Percentiles rank a stretch among this genome's conserved stretches.
These are phyloP conservation scores for Epinephelus malabaricus DNA, from an alignment of 2,797 vertebrate genomes.

Conservation along the genomic window DNA sequence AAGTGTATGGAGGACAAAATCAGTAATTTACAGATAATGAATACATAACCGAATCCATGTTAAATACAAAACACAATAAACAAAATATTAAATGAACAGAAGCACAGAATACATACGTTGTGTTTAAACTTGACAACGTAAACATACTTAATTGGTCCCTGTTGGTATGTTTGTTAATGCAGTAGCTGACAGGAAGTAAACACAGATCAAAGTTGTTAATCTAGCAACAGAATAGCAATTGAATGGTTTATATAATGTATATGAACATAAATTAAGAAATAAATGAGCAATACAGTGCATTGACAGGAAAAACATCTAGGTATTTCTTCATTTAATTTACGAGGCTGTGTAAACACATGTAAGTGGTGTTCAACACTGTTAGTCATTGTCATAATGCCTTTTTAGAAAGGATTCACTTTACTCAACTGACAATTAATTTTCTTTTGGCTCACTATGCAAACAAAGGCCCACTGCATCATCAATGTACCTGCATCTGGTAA, in stretches of 20 bases:
- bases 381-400: slow-evolving; percentile 9
- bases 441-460: slow-evolving; percentile 34
- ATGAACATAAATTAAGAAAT: slow-evolving; percentile 26
- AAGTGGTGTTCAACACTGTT: slow-evolving; percentile 43
- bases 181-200: no score
- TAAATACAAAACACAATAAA: slow-evolving; percentile 10
- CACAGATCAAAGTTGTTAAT: background rate
- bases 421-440: slow-evolving; percentile 10
- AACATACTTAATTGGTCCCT: no score
- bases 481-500: background rate
- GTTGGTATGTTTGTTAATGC: no score
- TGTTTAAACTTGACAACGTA: no score
- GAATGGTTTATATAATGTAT: background rate
- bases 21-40: slow-evolving; percentile 20
- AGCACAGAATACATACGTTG: no score
- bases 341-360: slow-evolving; percentile 17
- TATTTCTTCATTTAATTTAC: background rate
- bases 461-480: slow-evolving; percentile 12
- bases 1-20: slow-evolving; percentile 50
- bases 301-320: background rate
- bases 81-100: background rate
- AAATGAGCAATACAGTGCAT: background rate
- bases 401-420: slow-evolving; percentile 4
- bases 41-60: background rate
- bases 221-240: no score